Evolutionary conservation across 2,113 vertebrate genomes (phyloP).

Genomic region (Sinocyclocheilus maitianheensis): DNA sequence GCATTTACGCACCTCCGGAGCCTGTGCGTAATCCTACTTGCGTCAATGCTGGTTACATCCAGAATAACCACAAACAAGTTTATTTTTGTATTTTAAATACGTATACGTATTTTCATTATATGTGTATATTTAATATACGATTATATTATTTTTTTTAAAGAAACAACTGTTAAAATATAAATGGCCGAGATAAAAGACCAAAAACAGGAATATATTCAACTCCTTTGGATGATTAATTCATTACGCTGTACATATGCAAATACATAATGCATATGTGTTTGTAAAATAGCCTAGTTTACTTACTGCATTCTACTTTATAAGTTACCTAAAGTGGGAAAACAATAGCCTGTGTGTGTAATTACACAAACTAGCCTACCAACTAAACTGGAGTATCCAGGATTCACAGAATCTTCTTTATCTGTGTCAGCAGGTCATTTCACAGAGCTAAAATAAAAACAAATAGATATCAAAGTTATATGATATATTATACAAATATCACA

Average conservation of each 20-base stretch:
- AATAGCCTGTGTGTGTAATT: not conserved
- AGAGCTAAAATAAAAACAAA: slow-evolving; percentile 21
- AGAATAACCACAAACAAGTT: not conserved
- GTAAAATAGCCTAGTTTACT: not conserved
- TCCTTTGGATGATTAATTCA: not conserved
- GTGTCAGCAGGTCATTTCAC: slow-evolving; percentile 20
- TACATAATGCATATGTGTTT: not conserved
- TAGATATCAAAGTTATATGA: not conserved
- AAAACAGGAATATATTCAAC: not conserved
- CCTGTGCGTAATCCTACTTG: not conserved
- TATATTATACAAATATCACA: not conserved
- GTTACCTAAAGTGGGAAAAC: not conserved
- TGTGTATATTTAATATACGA: not conserved
- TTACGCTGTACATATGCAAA: not conserved
- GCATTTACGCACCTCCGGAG: not conserved
- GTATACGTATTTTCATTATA: not conserved
- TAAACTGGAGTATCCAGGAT: slow-evolving; percentile 29
- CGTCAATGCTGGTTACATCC: not conserved
- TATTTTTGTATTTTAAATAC: not conserved
- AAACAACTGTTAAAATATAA: not conserved
- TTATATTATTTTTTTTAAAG: not conserved
- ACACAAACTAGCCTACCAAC: not conserved
- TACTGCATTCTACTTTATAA: not conserved
- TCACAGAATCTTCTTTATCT: slow-evolving; percentile 6
- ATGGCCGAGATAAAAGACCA: not conserved